Percentiles rank a stretch among this genome's conserved stretches.
These are phyloP conservation scores for Hypercompe scribonia DNA, from an alignment of 2,888 invertebrate species.

Conservation along the genomic window DNA sequence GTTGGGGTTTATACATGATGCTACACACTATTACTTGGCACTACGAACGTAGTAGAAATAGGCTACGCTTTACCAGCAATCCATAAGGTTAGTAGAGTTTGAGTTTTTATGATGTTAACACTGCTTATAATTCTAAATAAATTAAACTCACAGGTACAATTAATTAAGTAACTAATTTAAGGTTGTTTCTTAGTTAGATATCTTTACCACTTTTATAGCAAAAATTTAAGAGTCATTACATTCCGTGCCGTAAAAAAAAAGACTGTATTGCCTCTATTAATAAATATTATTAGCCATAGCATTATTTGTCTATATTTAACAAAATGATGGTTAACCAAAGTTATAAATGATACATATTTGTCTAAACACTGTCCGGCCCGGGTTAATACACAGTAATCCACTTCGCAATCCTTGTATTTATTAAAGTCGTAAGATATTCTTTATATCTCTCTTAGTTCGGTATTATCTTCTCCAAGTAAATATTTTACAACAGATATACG, in stretches of 20 bases:
- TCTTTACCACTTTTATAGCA: neutral
- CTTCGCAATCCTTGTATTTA: neutral
- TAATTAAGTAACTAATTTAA: neutral
- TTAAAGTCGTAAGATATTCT: neutral
- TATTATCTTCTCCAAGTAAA: neutral
- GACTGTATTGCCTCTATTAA: neutral
- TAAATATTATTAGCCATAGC: neutral
- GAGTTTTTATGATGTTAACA: neutral
- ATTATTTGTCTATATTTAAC: neutral
- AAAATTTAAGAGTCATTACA: neutral
- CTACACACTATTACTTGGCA: constrained; percentile 13
- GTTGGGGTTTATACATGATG: constrained; percentile 16
- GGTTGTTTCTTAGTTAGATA: neutral
- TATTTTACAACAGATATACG: constrained; percentile 35
- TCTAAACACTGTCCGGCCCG: neutral
- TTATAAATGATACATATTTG: neutral
- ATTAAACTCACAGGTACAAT: neutral
- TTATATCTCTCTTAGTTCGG: neutral
- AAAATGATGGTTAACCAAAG: neutral
- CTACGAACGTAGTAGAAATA: constrained; percentile 8
- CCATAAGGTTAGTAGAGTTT: neutral
- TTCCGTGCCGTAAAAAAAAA: neutral
- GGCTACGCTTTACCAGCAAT: neutral
- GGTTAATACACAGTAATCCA: neutral
- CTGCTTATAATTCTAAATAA: neutral